Evolutionary conservation across 2,797 vertebrate genomes (phyloP).

Genomic region (Chrysocyon brachyurus): DNA sequence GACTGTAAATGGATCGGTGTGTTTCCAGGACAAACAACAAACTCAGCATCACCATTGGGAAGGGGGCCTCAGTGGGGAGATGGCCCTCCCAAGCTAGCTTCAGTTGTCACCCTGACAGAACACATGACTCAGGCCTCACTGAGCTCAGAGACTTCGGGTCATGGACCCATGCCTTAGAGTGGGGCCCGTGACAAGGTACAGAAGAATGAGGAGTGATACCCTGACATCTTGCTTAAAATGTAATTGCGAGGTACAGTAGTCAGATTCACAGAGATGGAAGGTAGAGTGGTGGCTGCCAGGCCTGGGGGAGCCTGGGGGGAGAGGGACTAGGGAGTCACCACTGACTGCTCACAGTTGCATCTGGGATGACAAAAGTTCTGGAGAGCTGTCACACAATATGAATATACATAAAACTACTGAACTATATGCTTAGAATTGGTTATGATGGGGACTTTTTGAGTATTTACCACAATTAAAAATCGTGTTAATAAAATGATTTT

Average conservation of each 20-base stretch:
- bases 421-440: neutral
- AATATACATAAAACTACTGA: neutral
- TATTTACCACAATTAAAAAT: neutral
- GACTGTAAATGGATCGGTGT: neutral
- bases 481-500: neutral
- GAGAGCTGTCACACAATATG: neutral
- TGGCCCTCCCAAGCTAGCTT: neutral
- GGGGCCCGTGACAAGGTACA: too few relatives aligned
- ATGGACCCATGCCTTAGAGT: neutral
- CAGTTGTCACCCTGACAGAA: neutral
- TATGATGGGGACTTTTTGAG: neutral
- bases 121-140: neutral
- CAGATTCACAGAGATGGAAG: neutral
- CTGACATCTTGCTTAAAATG: neutral
- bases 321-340: rapidly evolving
- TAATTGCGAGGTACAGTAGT: rapidly evolving
- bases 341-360: neutral
- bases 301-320: neutral
- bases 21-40: neutral
- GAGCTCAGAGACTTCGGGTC: neutral
- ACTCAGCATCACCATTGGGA: neutral
- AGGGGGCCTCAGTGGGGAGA: neutral
- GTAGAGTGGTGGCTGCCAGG: neutral
- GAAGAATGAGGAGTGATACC: neutral
- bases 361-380: neutral